Evolutionary conservation across 2,113 vertebrate genomes (phyloP).

Genomic region (Alexandromys fortis): DNA sequence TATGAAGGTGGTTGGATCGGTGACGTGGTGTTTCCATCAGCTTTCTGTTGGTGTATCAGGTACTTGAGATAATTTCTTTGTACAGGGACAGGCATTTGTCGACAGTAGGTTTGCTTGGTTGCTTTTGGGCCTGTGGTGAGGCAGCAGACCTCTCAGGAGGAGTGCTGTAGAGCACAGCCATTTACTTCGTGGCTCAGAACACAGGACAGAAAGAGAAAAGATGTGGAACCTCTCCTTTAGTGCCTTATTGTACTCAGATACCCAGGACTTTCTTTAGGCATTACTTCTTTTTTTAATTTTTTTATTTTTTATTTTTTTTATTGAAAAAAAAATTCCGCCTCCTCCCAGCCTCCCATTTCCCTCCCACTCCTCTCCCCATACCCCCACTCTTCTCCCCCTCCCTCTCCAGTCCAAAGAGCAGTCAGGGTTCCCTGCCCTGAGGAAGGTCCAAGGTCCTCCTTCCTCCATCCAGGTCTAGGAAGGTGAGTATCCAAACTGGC

Average conservation of each 20-base stretch:
- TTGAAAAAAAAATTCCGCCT: too few species aligned
- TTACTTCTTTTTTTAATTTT: not conserved
- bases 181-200: not conserved
- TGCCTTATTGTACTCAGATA: not conserved
- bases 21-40: not conserved
- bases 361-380: too few species aligned
- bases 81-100: not conserved
- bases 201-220: not conserved
- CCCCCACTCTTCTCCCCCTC: too few species aligned
- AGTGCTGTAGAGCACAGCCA: not conserved
- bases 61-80: not conserved
- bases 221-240: too few species aligned
- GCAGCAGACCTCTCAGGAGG: not conserved
- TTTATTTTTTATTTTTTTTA: too few species aligned
- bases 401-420: too few species aligned
- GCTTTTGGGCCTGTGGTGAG: not conserved
- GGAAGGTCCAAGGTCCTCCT: too few species aligned
- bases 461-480: too few species aligned
- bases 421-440: too few species aligned
- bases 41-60: not conserved
- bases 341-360: too few species aligned
- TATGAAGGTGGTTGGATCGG: not conserved
- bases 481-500: too few species aligned
- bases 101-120: not conserved
- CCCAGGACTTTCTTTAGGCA: not conserved